Conservation (phyloP, 37 sponge, comb jelly and placozoan species). For the Beroe ovata region DNA sequence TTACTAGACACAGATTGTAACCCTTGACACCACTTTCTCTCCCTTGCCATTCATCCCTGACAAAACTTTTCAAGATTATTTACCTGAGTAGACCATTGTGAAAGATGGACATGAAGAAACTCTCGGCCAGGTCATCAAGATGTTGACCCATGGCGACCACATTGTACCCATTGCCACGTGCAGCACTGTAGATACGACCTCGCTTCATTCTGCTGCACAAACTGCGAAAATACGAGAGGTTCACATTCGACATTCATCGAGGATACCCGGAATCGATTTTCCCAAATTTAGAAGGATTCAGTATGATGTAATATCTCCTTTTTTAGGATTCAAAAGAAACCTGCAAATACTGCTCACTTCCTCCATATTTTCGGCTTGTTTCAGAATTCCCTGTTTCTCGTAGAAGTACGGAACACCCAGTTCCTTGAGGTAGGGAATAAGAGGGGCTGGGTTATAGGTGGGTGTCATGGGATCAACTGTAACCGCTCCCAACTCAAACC, state of each 20-base stretch:
- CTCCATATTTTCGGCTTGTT: conserved; percentile 73
- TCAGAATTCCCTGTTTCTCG: conserved; percentile 87
- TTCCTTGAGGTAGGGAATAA: conserved; percentile 79
- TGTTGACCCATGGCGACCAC: conserved; percentile 93
- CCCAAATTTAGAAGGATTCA: no score
- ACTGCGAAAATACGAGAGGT: conserved; percentile 65
- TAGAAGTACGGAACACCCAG: conserved; percentile 84
- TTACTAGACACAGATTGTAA: no score
- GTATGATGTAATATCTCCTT: no score
- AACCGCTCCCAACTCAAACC: conserved; percentile 82
- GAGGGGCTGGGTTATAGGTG: conserved; percentile 87
- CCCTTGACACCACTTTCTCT: no score
- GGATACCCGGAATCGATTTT: no score
- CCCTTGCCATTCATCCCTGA: no score
- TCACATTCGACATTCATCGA: no score
- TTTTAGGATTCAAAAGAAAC: no score
- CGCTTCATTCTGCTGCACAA: conserved; percentile 94
- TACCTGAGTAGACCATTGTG: conserved; percentile 84
- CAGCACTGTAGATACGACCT: conserved; percentile 82
- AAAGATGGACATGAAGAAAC: conserved; percentile 89
- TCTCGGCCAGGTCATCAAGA: conserved; percentile 90
- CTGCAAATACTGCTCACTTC: conserved; percentile 78
- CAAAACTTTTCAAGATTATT: no score
- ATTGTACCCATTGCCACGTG: conserved; percentile 84
- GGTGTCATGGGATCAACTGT: conserved; percentile 85